Conservation (phyloP, 2,113 vertebrate species). For the Prunella himalayana region DNA sequence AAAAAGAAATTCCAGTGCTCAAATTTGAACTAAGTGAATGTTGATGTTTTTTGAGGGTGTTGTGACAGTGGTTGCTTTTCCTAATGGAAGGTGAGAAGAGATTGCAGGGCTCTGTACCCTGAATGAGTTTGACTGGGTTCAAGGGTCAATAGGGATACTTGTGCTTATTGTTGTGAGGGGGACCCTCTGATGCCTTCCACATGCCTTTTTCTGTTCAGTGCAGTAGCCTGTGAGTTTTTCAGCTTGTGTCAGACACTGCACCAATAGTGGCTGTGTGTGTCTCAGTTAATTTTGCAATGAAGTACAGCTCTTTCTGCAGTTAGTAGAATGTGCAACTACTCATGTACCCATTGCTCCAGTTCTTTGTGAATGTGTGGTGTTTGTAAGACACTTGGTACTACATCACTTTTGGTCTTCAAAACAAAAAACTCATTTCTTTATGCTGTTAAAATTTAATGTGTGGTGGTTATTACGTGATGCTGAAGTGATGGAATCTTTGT, state of each 20-base stretch:
- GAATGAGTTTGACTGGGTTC: neutral
- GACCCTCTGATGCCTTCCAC: neutral
- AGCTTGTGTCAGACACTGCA: neutral
- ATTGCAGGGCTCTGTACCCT: neutral
- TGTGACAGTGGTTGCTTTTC: neutral
- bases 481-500: neutral
- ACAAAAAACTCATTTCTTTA: neutral
- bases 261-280: neutral
- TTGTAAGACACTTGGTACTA: neutral
- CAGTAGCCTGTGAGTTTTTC: neutral
- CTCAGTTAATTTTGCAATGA: neutral
- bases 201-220: neutral
- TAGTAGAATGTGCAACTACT: neutral
- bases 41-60: neutral
- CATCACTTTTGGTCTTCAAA: neutral
- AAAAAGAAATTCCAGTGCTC: neutral
- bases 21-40: neutral
- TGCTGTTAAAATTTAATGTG: neutral
- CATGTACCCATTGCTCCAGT: neutral
- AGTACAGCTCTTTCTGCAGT: neutral
- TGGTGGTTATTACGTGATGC: neutral
- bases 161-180: neutral
- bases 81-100: neutral
- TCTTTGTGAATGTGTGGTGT: neutral
- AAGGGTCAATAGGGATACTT: neutral